A percentile compares a stretch with the other conserved stretches of the same genome.
Conservation (phyloP, 2,888 invertebrate genomes). For the Imbricaverruca yamaguchii region DNA sequence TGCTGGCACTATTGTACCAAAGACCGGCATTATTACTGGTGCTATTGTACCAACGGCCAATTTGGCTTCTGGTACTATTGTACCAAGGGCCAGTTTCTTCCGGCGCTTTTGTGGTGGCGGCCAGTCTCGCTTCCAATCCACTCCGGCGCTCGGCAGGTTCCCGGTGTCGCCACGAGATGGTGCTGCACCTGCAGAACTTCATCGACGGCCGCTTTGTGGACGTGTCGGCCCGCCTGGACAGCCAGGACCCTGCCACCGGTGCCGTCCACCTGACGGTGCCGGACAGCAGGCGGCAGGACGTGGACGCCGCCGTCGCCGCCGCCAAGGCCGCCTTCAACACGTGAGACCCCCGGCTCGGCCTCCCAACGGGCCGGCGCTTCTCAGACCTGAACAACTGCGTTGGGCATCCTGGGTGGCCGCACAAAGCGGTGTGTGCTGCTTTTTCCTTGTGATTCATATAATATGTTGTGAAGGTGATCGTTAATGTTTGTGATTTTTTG, state of each 20-base stretch:
- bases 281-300: slow-evolving; percentile 37
- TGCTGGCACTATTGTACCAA: too few species aligned
- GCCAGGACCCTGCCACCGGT: slow-evolving; percentile 45
- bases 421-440: neutral
- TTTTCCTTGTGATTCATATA: too few species aligned
- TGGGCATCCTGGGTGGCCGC: neutral
- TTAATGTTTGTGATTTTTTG: neutral
- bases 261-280: slow-evolving; percentile 44
- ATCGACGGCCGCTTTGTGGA: slow-evolving; percentile 42
- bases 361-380: neutral
- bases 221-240: slow-evolving; percentile 40
- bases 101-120: too few species aligned
- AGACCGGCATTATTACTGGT: too few species aligned
- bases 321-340: slow-evolving; percentile 45
- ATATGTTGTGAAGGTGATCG: neutral
- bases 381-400: neutral
- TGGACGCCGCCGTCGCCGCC: slow-evolving; percentile 42
- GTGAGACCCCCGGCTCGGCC: slow-evolving; percentile 35
- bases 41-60: too few species aligned
- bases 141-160: too few species aligned
- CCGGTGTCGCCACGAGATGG: neutral
- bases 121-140: too few species aligned
- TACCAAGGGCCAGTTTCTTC: too few species aligned
- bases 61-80: too few species aligned
- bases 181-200: slow-evolving; percentile 39